Percentiles rank a stretch among this genome's conserved stretches.
These are phyloP conservation scores for Cephus sareptanus DNA, from an alignment of 2,888 invertebrate genomes.

Conservation along the genomic window DNA sequence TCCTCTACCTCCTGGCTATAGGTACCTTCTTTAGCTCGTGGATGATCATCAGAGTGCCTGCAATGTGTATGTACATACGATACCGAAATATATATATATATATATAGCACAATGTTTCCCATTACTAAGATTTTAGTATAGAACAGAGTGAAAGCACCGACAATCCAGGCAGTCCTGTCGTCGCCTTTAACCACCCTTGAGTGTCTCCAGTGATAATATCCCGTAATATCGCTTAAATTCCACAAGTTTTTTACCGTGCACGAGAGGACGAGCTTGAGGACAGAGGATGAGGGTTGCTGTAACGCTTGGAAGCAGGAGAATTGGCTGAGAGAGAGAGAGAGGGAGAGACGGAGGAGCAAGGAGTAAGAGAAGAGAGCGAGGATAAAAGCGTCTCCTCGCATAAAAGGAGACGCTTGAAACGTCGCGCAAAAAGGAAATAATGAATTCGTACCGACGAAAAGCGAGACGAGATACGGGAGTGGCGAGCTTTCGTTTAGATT, in stretches of 20 bases:
- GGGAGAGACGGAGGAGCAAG: neutral
- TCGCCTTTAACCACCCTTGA: neutral
- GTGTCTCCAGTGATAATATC: slow-evolving; percentile 1
- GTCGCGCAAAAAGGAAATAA: slow-evolving; percentile 2
- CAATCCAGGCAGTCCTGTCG: neutral
- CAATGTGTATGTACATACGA: neutral
- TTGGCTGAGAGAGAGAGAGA: neutral
- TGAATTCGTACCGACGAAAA: neutral
- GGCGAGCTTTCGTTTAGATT: slow-evolving; percentile 27
- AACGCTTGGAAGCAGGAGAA: neutral
- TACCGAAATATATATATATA: neutral
- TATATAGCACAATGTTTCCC: neutral
- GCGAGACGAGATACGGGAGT: neutral
- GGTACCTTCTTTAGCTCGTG: neutral
- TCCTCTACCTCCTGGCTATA: neutral
- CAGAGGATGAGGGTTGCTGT: neutral
- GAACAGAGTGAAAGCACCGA: neutral
- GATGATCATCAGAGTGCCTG: neutral
- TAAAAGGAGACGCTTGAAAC: slow-evolving; percentile 4
- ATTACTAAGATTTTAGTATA: neutral
- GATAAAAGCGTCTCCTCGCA: neutral
- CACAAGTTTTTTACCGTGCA: neutral
- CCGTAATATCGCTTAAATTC: slow-evolving; percentile 5
- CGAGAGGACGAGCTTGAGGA: slow-evolving; percentile 1
- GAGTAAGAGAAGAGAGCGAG: neutral